Conservation (phyloP, 2,113 vertebrate species). For the Xerus inauris region DNA sequence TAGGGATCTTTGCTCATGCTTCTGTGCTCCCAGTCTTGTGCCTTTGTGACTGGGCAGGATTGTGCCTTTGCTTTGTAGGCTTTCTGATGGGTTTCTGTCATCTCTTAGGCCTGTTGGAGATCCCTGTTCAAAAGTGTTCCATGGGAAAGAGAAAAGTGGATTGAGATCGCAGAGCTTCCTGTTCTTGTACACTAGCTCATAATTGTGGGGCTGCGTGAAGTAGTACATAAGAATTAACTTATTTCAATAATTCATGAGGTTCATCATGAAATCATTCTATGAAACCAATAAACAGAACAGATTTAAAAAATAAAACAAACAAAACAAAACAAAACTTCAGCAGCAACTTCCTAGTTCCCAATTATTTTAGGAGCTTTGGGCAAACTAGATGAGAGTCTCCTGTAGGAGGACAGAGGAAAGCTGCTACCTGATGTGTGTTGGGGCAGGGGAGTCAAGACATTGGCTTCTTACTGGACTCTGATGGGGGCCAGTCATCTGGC, state of each 20-base stretch:
- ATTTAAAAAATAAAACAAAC: neutral
- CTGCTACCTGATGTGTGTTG: neutral
- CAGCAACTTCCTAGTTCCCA: neutral
- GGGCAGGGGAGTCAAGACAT: accelerated
- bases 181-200: neutral
- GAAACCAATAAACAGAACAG: neutral
- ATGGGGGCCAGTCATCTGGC: neutral
- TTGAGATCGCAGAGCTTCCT: neutral
- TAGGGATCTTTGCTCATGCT: neutral
- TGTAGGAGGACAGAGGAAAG: neutral
- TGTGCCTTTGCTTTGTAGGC: neutral
- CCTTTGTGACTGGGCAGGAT: neutral
- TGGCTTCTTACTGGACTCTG: neutral
- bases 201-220: neutral
- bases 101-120: neutral
- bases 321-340: neutral
- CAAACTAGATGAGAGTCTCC: neutral
- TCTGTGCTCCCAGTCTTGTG: neutral
- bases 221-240: neutral
- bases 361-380: neutral
- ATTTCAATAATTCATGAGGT: neutral
- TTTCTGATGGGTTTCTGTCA: neutral
- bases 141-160: neutral
- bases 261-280: neutral
- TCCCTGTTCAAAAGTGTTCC: neutral